Base-by-base conservation (phyloP, 2,797 vertebrate species). In the Sebastes kiyomatsui region DNA sequence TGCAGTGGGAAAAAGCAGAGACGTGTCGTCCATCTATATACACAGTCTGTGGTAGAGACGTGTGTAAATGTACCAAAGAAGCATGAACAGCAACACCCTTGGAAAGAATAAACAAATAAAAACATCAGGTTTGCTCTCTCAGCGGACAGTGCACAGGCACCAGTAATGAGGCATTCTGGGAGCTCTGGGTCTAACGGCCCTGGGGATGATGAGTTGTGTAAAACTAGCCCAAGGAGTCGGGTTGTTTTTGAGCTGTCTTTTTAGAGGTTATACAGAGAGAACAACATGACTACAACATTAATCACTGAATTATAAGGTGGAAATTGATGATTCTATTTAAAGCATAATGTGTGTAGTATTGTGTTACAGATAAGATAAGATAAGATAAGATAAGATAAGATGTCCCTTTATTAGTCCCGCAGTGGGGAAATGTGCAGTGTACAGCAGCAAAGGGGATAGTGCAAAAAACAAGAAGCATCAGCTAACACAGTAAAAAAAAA, bases 91-190 rank as follows among this genome's bases (percentile, higher is more conserved):
- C n/a, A 52, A 52, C 46, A 52, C 46, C 46, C 18, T n/a, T 52
- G 70, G 55, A 56, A 25, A 14, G 23, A 25, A 25, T 23, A 56
- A 56, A 25, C 23, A 23, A 56, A 25, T 25, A 56, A 25, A 25
- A 56, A 13, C 12, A 59, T 27, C 7, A 38, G 9, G 22, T 58
- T 4, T 52, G n/a, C 25, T 65, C 68, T 27, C 68, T 55, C 61
- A 59, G 71, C 20, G 28, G 68, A 77, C 6, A 35, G 23, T 16
- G 56, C 54, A 55, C 14, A 56, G 11, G 16, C 14, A 38, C 14
- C 2, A 79, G 16, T 35, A 75, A 65, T 72, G 67, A 78, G 22
- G 80, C 66, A 75, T 68, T 82, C 58, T 65, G 60, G 76, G 65
- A 78, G 33, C 46, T 76, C 14, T 11, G 67, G 66, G 64, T 68